A percentile compares a stretch with the other conserved stretches of the same genome.
Conservation (phyloP, 2,113 vertebrate genomes). For the Notarius quadriscutis region DNA sequence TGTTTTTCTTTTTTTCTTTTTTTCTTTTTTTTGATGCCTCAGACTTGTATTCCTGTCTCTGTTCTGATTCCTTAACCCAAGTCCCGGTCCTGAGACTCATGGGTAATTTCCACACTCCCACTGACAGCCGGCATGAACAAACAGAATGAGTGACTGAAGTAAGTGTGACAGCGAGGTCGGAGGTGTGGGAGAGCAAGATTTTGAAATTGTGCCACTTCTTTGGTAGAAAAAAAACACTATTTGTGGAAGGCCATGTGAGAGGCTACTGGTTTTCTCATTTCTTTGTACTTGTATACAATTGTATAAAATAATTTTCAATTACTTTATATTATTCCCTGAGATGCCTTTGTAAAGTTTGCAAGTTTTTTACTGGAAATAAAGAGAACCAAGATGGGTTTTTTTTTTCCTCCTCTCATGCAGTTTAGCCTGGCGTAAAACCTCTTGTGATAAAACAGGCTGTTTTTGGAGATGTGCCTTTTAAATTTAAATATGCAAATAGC, state of each 20-base stretch:
- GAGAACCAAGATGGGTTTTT: too few species aligned
- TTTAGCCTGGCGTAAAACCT: too few species aligned
- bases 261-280: too few species aligned
- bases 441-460: too few species aligned
- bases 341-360: too few species aligned
- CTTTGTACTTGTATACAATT: too few species aligned
- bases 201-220: not conserved
- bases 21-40: slow-evolving; percentile 69
- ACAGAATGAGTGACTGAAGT: not conserved
- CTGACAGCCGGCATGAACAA: not conserved
- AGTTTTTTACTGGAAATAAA: too few species aligned
- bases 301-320: too few species aligned
- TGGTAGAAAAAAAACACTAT: not conserved
- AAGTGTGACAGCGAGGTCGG: not conserved
- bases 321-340: too few species aligned
- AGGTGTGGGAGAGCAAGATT: not conserved
- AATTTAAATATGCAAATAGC: too few species aligned
- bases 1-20: slow-evolving; percentile 27
- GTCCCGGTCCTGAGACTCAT: slow-evolving; percentile 59
- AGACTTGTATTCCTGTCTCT: slow-evolving; percentile 74
- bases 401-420: too few species aligned
- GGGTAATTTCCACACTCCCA: slow-evolving; percentile 44
- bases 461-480: too few species aligned
- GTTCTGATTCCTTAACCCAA: slow-evolving; percentile 65
- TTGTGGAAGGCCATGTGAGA: not conserved